Conservation (phyloP, 2,888 invertebrate genomes). For the Prosapia bicincta region DNA sequence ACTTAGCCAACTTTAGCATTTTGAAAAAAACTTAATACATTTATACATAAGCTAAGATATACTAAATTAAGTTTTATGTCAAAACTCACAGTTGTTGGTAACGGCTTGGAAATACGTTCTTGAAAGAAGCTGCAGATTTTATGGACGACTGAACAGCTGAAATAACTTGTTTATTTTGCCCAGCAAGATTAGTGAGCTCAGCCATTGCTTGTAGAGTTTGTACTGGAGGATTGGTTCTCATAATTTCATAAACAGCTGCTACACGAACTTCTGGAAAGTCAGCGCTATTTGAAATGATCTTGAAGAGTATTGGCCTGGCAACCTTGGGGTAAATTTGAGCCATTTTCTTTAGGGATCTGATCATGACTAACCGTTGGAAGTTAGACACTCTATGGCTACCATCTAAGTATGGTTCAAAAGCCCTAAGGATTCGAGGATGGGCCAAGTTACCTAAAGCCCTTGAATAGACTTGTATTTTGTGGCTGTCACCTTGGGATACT, state of each 20-base stretch:
- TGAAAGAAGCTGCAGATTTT: slow-evolving; percentile 49
- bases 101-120: slow-evolving; percentile 41
- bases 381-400: slow-evolving; percentile 53
- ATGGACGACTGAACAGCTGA: slow-evolving; percentile 63
- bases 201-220: slow-evolving; percentile 69
- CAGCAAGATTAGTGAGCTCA: slow-evolving; percentile 56
- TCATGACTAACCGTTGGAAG: slow-evolving; percentile 62
- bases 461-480: slow-evolving; percentile 58
- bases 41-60: too few relatives aligned
- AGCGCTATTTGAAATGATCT: slow-evolving; percentile 61
- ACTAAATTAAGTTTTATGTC: too few relatives aligned
- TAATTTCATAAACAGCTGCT: slow-evolving; percentile 59
- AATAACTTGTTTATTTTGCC: slow-evolving; percentile 60
- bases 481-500: slow-evolving; percentile 52
- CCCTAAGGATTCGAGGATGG: slow-evolving; percentile 56
- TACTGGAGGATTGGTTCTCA: slow-evolving; percentile 58
- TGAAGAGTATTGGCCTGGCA: slow-evolving; percentile 58
- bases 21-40: too few relatives aligned
- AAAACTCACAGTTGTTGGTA: slow-evolving; percentile 52
- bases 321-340: slow-evolving; percentile 52
- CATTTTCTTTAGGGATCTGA: slow-evolving; percentile 56
- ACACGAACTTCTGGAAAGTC: slow-evolving; percentile 64
- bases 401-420: slow-evolving; percentile 65
- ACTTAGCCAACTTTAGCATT: too few relatives aligned
- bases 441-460: slow-evolving; percentile 63